These are phyloP conservation scores for Eidolon dupreanum DNA, from an alignment of 2,797 vertebrate genomes.

Conservation along the genomic window DNA sequence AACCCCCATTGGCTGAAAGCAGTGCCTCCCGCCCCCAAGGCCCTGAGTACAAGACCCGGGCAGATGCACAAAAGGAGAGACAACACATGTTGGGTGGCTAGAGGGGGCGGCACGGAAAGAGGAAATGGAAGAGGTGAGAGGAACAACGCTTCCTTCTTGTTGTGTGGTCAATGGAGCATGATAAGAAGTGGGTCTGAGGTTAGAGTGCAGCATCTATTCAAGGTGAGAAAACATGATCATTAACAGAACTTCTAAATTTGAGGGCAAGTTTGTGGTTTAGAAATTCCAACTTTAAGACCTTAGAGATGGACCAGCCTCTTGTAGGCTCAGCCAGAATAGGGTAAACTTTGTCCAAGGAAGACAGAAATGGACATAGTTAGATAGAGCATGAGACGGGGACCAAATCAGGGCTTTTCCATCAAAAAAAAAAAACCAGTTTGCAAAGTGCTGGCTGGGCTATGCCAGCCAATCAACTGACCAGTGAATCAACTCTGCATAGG, in stretches of 20 bases:
- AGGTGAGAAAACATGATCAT: neutral
- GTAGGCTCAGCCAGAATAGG: neutral
- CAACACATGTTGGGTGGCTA: neutral
- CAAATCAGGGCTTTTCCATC: neutral
- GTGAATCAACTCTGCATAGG: neutral
- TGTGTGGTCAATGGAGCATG: neutral
- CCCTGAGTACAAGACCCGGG: neutral
- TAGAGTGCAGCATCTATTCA: neutral
- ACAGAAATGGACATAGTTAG: neutral
- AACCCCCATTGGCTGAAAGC: neutral
- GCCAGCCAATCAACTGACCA: no score
- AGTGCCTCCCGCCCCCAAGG: no score
- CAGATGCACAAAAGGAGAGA: neutral
- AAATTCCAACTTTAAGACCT: neutral
- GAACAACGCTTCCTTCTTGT: neutral
- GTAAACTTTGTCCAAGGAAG: neutral
- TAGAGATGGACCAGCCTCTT: neutral
- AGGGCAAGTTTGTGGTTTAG: neutral
- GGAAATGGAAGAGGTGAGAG: constrained; percentile 23
- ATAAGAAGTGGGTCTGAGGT: neutral
- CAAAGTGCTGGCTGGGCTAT: neutral
- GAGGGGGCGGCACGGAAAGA: neutral
- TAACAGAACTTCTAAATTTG: neutral
- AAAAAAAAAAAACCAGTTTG: neutral
- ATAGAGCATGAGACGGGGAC: neutral